Conservation (phyloP, 1,140 invertebrate species). For the Micrasema longulum region DNA sequence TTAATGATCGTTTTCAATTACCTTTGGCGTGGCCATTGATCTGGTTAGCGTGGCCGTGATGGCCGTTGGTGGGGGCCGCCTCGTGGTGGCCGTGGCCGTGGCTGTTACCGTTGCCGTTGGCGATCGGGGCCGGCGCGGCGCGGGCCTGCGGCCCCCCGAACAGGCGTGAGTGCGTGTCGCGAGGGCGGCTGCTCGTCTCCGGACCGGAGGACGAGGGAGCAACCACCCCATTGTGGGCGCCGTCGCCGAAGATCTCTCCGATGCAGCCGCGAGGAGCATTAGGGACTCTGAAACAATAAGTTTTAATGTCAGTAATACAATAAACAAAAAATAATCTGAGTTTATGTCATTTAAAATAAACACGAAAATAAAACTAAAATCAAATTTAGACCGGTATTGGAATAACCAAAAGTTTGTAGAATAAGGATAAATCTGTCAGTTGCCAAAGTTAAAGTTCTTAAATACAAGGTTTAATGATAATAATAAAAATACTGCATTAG, state of each 20-base stretch:
- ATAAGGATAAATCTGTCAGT: no score
- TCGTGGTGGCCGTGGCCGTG: slow-evolving; percentile 64
- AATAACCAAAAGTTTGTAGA: no score
- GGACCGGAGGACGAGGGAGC: slow-evolving; percentile 18
- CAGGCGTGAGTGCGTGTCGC: slow-evolving; percentile 67
- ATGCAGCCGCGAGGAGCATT: slow-evolving; percentile 68
- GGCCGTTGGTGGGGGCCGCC: slow-evolving; percentile 57
- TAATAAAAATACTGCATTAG: no score
- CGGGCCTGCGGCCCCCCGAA: slow-evolving; percentile 61
- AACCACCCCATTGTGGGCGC: slow-evolving; percentile 56
- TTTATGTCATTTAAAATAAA: no score
- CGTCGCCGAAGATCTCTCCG: slow-evolving; percentile 66
- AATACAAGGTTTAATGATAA: no score
- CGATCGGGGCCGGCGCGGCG: slow-evolving; percentile 40
- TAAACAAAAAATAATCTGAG: no score
- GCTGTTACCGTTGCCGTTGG: slow-evolving; percentile 58
- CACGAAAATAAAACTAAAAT: no score
- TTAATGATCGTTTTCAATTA: no score
- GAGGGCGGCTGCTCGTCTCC: slow-evolving; percentile 56
- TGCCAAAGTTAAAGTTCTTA: no score
- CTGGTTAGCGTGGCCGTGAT: slow-evolving; percentile 57
- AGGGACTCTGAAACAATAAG: slow-evolving; percentile 64
- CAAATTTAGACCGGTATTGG: no score
- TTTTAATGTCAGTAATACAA: no score
- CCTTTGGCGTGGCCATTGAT: slow-evolving; percentile 56